Evolutionary conservation across 2,888 invertebrate genomes (phyloP).

Genomic region (Orthosia cruda): DNA sequence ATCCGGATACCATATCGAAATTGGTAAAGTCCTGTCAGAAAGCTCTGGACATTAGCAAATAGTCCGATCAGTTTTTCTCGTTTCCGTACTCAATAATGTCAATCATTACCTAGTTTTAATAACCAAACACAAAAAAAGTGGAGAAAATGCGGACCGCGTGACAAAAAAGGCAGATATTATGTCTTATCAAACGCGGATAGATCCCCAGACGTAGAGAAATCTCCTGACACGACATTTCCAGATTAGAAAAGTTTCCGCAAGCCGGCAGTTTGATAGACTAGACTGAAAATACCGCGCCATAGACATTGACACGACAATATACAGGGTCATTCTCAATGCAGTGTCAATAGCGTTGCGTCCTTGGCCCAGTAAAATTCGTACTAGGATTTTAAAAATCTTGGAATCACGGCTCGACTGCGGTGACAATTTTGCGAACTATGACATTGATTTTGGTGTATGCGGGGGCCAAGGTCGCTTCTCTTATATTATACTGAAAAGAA

Average conservation of each 20-base stretch:
- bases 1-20: too few species aligned
- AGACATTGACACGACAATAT: neutral
- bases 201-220: too few species aligned
- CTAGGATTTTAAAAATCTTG: neutral
- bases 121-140: too few species aligned
- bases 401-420: neutral
- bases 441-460: neutral
- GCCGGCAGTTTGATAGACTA: neutral
- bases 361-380: constrained; percentile 20
- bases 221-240: neutral
- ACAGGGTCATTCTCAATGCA: constrained; percentile 25
- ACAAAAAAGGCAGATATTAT: too few species aligned
- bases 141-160: too few species aligned
- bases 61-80: too few species aligned
- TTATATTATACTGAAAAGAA: neutral
- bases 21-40: too few species aligned
- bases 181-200: too few species aligned
- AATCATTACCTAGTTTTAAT: too few species aligned
- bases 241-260: neutral
- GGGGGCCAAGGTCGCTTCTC: neutral
- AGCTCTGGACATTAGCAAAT: too few species aligned
- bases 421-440: neutral
- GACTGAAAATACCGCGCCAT: neutral
- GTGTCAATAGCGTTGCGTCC: constrained; percentile 34
- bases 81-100: too few species aligned